Conservation (phyloP, 23 tunicate species). For the Halocynthia aurantium region DNA sequence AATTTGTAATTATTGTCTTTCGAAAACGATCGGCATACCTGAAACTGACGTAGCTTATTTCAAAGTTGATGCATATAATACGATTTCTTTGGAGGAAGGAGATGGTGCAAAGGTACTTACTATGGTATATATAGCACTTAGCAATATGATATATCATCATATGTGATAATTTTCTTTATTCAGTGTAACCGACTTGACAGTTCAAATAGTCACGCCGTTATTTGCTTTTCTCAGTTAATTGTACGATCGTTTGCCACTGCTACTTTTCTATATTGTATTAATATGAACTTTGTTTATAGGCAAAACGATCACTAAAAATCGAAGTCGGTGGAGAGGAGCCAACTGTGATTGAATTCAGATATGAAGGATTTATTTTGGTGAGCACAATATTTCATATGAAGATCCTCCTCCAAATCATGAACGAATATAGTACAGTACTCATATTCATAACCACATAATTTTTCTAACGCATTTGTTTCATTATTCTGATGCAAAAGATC, state of each 20-base stretch:
- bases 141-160: no score
- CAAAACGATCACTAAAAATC: slow-evolving; percentile 29
- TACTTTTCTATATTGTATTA: background rate
- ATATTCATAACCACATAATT: no score
- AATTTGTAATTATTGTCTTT: slow-evolving; percentile 35
- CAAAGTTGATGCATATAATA: slow-evolving; percentile 21
- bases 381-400: background rate
- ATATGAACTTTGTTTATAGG: background rate
- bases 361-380: slow-evolving; percentile 34
- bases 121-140: no score
- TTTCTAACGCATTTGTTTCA: background rate
- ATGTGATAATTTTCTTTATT: no score
- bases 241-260: no score
- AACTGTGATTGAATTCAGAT: slow-evolving; percentile 11
- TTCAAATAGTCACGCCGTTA: no score
- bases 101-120: background rate
- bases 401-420: background rate
- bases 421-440: background rate
- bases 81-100: slow-evolving; percentile 10
- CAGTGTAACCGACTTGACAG: no score
- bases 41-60: slow-evolving; percentile 20
- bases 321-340: slow-evolving; percentile 40
- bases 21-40: background rate
- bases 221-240: no score
- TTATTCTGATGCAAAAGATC: background rate